phyloP scores from a whole-genome alignment of 2,888 invertebrate species.

The Acleris literana region DNA sequence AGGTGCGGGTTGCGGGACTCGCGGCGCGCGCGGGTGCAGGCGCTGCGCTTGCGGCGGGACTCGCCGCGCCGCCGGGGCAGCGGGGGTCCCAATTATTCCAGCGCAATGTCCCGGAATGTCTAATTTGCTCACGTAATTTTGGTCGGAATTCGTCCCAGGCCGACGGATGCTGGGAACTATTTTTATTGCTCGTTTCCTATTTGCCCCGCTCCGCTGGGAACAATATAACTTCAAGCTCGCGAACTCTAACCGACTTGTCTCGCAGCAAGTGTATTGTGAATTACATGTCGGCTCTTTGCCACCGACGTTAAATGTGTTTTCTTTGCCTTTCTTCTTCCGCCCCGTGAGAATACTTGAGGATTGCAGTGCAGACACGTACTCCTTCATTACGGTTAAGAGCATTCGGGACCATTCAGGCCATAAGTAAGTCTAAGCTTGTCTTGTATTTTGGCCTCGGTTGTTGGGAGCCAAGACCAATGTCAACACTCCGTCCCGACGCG shows the following conservation, averaged over 20 bases:
- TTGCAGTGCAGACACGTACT: constrained; percentile 42
- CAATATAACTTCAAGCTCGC: constrained; percentile 74
- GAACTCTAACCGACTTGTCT: constrained; percentile 72
- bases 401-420: constrained; percentile 29
- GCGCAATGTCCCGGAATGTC: constrained; percentile 79
- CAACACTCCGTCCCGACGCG: constrained; percentile 30
- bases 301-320: constrained; percentile 54
- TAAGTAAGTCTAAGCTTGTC: constrained; percentile 31
- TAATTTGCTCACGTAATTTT: constrained; percentile 83
- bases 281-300: constrained; percentile 65
- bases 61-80: constrained; percentile 53
- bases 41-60: constrained; percentile 37
- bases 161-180: constrained; percentile 76
- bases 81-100: constrained; percentile 73
- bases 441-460: constrained; percentile 30
- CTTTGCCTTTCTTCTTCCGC: constrained; percentile 52
- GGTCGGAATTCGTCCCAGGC: constrained; percentile 76
- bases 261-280: constrained; percentile 73
- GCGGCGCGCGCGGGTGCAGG: background rate
- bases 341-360: constrained; percentile 58
- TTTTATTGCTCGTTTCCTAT: constrained; percentile 82
- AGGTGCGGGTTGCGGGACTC: no score
- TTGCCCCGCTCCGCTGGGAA: constrained; percentile 70
- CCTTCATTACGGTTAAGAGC: constrained; percentile 46
- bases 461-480: constrained; percentile 31